phyloP scores from a whole-genome alignment of 2,113 vertebrate genomes.

The Erythrocebus patas region DNA sequence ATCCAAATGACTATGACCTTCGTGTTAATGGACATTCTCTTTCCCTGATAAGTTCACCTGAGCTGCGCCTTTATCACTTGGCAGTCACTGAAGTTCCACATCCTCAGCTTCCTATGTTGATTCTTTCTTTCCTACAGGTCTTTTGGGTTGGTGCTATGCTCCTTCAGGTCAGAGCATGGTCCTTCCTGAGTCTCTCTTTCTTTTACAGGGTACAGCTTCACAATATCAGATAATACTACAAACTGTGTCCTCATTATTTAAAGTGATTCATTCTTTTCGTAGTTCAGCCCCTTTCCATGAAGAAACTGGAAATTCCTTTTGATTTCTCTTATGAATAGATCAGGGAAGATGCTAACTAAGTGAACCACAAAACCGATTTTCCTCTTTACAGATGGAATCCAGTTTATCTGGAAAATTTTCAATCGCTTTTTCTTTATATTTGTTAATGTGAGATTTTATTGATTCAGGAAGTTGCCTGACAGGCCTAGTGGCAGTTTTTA shows the following conservation, averaged over 20 bases:
- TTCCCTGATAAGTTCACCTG: fast-evolving
- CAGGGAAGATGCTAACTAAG: background rate
- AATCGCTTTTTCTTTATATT: background rate
- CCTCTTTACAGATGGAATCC: background rate
- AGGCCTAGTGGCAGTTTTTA: background rate
- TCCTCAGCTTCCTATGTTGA: fast-evolving
- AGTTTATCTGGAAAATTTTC: background rate
- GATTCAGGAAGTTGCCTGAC: background rate
- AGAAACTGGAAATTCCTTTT: background rate
- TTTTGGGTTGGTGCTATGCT: fast-evolving
- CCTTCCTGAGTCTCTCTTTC: background rate
- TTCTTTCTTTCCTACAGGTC: background rate
- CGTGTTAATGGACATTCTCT: fast-evolving
- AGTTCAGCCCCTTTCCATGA: background rate
- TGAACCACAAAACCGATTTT: background rate
- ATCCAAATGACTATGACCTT: fast-evolving
- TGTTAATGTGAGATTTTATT: background rate
- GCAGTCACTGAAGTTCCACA: fast-evolving
- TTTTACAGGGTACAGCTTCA: background rate
- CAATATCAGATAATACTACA: background rate
- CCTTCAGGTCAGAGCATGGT: background rate
- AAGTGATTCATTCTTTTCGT: background rate
- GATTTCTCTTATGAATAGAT: background rate
- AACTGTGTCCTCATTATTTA: background rate
- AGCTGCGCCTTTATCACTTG: fast-evolving